These are phyloP conservation scores for Bombyx mandarina DNA, from an alignment of 1,140 invertebrate genomes.

Conservation along the genomic window DNA sequence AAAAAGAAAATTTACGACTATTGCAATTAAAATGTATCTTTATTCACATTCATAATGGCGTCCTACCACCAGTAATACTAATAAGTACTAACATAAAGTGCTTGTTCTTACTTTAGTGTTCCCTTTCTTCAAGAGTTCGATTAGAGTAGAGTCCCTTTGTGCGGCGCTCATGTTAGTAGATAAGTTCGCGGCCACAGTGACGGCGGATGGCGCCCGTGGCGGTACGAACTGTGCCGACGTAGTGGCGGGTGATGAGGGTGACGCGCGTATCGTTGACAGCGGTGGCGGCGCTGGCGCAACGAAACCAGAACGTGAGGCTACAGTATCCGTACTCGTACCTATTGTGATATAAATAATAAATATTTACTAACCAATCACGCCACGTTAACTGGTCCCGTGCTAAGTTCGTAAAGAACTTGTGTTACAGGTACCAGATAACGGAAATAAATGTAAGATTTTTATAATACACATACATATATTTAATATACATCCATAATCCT, in stretches of 20 bases:
- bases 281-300: conserved; percentile 67
- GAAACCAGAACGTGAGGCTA: conserved; percentile 54
- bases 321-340: conserved; percentile 55
- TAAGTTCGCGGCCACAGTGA: conserved; percentile 33
- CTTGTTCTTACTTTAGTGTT: conserved; percentile 73
- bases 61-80: no score
- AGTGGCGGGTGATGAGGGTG: conserved; percentile 66
- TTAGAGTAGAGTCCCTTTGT: conserved; percentile 72
- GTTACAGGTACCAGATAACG: no score
- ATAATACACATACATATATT: no score
- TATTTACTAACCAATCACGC: no score
- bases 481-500: no score
- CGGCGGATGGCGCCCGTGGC: conserved; percentile 75
- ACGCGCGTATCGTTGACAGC: conserved; percentile 70
- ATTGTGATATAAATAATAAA: conserved; percentile 16
- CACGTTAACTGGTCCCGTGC: no score
- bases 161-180: conserved; percentile 29
- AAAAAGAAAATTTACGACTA: no score
- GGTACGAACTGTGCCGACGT: conserved; percentile 57
- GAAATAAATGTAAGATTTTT: no score
- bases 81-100: not conserved
- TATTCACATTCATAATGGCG: no score
- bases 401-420: no score
- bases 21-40: no score
- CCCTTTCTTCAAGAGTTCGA: conserved; percentile 76